phyloP scores from a whole-genome alignment of 30 jellyfish, hydroid and myxozoan species.

The Catostylus mosaicus region DNA sequence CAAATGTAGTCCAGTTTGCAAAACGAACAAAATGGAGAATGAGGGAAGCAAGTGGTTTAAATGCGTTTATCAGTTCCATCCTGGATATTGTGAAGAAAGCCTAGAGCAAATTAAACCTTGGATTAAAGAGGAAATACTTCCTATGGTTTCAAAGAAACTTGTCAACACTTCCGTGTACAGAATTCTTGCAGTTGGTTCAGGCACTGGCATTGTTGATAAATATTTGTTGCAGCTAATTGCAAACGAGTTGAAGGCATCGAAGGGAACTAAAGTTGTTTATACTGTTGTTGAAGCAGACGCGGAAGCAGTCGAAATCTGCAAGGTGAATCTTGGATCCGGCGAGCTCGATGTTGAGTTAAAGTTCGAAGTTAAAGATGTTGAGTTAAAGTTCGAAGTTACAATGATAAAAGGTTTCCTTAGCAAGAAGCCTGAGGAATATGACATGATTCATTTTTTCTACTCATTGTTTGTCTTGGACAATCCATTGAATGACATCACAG shows the following conservation, averaged over 20 bases:
- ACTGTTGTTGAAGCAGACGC: conserved; percentile 49
- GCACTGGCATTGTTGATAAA: conserved; percentile 42
- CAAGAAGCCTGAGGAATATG: conserved; percentile 13
- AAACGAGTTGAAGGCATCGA: neutral
- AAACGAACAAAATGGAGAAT: conserved; percentile 1
- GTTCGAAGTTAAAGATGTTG: conserved; percentile 43
- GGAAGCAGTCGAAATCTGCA: conserved; percentile 49
- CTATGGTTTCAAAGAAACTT: conserved; percentile 30
- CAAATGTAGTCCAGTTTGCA: too few relatives aligned
- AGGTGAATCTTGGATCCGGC: conserved; percentile 4
- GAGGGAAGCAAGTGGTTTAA: conserved; percentile 24
- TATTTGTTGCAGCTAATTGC: conserved; percentile 27
- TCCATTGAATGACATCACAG: conserved; percentile 11
- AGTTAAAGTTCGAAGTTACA: conserved; percentile 25
- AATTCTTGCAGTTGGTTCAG: conserved; percentile 48
- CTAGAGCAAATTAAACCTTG: conserved; percentile 35
- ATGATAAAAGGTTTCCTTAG: conserved; percentile 5
- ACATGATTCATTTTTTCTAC: conserved; percentile 42
- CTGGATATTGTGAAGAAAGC: conserved; percentile 28
- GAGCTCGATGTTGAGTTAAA: conserved; percentile 13
- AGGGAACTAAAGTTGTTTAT: conserved; percentile 17
- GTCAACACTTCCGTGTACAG: neutral
- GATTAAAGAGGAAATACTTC: conserved; percentile 21
- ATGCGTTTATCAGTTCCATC: conserved; percentile 41
- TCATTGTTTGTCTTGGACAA: conserved; percentile 21